Conservation (phyloP, 2,113 vertebrate species). For the Psophia crepitans region DNA sequence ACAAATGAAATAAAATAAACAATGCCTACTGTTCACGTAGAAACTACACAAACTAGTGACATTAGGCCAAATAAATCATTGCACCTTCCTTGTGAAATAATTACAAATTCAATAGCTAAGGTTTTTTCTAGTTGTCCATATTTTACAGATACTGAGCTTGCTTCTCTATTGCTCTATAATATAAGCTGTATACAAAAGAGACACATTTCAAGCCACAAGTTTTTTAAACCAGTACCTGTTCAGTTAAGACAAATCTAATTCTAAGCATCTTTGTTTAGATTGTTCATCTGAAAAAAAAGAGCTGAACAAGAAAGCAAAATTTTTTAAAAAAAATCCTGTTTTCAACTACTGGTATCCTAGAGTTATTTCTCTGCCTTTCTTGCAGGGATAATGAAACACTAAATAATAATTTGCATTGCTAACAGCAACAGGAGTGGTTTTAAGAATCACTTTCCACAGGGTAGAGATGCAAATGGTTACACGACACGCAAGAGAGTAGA, state of each 20-base stretch:
- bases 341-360: not conserved
- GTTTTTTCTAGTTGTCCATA: not conserved
- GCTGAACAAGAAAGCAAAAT: rapidly evolving
- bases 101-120: not conserved
- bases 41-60: not conserved
- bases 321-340: not conserved
- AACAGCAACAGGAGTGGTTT: not conserved
- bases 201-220: not conserved
- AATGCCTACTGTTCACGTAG: not conserved
- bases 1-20: not conserved
- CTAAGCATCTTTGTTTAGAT: not conserved
- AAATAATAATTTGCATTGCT: not conserved
- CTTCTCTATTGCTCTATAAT: not conserved
- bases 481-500: not conserved
- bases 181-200: not conserved
- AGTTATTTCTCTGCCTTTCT: not conserved
- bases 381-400: not conserved
- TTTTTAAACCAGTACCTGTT: not conserved
- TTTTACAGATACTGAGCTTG: not conserved
- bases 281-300: not conserved
- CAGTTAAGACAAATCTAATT: not conserved
- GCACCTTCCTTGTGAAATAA: not conserved
- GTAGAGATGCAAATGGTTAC: not conserved
- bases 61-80: not conserved
- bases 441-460: not conserved